These are phyloP conservation scores for Sesamia nonagrioides DNA, from an alignment of 1,140 invertebrate species.

Conservation along the genomic window DNA sequence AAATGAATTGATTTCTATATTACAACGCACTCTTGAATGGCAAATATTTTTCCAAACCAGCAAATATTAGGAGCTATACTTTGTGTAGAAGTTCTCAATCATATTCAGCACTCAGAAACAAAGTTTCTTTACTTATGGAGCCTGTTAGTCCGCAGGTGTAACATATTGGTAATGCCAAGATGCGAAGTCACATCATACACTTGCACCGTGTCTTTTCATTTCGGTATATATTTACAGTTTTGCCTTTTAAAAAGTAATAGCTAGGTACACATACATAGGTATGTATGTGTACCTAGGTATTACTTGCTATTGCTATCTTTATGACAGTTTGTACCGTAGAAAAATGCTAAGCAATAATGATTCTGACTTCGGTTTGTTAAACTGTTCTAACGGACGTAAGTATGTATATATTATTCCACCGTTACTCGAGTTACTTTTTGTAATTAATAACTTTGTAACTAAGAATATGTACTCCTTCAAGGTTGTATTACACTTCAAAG, in stretches of 20 bases:
- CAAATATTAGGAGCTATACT: not conserved
- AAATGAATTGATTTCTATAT: not conserved
- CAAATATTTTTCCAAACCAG: conserved; percentile 1
- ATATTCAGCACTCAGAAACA: not conserved
- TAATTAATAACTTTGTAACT: too few relatives aligned
- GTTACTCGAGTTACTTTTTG: not conserved
- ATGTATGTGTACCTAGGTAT: too few relatives aligned
- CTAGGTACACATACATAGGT: too few relatives aligned
- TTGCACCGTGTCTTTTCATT: not conserved
- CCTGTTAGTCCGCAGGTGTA: not conserved
- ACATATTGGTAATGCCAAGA: conserved; percentile 1
- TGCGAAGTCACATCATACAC: conserved; percentile 7
- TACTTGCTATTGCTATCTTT: not conserved
- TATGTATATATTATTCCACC: not conserved
- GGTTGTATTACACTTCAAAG: too few relatives aligned
- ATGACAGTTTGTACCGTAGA: not conserved
- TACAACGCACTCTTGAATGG: not conserved
- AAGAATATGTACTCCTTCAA: too few relatives aligned
- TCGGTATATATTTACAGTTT: not conserved
- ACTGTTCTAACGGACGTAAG: too few relatives aligned
- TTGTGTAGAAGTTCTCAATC: not conserved
- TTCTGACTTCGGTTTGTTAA: not conserved
- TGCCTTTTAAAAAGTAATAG: conserved; percentile 11
- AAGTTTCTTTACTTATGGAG: conserved; percentile 8
- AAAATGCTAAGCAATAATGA: not conserved